Base-by-base conservation (phyloP, 2,888 invertebrate genomes). In the Dyspetes luteomarginatus region DNA sequence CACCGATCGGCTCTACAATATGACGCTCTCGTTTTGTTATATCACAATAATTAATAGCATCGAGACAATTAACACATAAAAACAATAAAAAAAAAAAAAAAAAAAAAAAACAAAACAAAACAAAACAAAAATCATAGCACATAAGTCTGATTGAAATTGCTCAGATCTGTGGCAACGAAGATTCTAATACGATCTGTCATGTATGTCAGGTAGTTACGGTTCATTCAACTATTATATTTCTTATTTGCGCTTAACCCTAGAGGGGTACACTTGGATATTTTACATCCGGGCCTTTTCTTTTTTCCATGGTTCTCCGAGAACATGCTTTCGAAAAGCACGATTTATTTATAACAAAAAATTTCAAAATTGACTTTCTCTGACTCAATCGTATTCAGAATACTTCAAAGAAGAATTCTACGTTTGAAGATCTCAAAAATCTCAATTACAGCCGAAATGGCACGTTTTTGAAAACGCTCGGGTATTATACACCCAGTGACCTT, bases 131-230 rank as follows among this genome's bases (percentile, higher is more conserved):
- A 15, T 28, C 5, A 43, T 28, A 52, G 48, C 67, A 71, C 74
- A 48, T 58, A 55, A 73, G 74, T 62, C 58, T 73, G 43, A 73
- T 74, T 67, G 48, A 72, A 78, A 74, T 69, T 72, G 48, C 48
- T 74, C 75, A 72, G 58, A 78, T 82, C 78, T 45, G 67, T 79
- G 79, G 74, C 79, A 74, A 78, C 65, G 67, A 72, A 76, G 76
- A 68, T 55, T 76, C 45, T 72, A 64, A 76, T 76, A 75, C 72
- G 65, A 62, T 76, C 67, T 79, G 78, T 82, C 82, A 75, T 78
- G 67, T 79, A 76, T 55, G 67, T 71, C 78, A 82, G 82, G 79
- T 79, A 82, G 76, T 79, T 79, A 72, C 36, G 79, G 82, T 82
- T 82, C 60, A 67, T 81, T 74, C 62, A 52, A 78, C 78, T 78